Conservation (phyloP, 2,797 vertebrate genomes). For the Sebastolobus altivelis region DNA sequence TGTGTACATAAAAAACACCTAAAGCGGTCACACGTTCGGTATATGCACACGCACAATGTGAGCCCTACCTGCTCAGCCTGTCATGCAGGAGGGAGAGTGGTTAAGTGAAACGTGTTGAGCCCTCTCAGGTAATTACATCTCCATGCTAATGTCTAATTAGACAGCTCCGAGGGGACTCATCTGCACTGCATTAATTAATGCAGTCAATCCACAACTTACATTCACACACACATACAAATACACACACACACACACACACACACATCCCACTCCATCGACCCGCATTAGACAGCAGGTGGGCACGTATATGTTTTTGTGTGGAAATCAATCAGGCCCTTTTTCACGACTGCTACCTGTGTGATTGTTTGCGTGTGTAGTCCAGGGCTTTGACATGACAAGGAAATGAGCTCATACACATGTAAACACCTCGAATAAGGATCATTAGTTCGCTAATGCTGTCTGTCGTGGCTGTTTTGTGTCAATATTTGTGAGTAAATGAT, state of each 20-base stretch:
- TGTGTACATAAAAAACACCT: not conserved
- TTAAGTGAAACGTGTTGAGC: constrained; percentile 84
- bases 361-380: not conserved
- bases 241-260: constrained; percentile 20
- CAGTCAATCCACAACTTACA: constrained; percentile 85
- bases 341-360: constrained; percentile 18
- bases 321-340: constrained; percentile 44
- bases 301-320: constrained; percentile 35
- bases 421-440: constrained; percentile 15
- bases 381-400: not conserved
- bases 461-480: constrained; percentile 21
- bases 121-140: constrained; percentile 92
- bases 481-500: constrained; percentile 20
- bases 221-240: constrained; percentile 23
- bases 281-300: constrained; percentile 66
- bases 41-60: not conserved
- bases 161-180: constrained; percentile 90
- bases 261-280: constrained; percentile 26
- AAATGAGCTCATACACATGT: not conserved
- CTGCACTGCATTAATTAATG: constrained; percentile 91
- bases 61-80: constrained; percentile 65
- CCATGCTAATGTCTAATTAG: constrained; percentile 95
- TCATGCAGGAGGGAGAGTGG: constrained; percentile 74
- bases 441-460: constrained; percentile 22
- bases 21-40: constrained; percentile 15